Percentiles rank a stretch among this genome's conserved stretches.
phyloP scores from a whole-genome alignment of 1,140 invertebrate species.

The Pantala flavescens region DNA sequence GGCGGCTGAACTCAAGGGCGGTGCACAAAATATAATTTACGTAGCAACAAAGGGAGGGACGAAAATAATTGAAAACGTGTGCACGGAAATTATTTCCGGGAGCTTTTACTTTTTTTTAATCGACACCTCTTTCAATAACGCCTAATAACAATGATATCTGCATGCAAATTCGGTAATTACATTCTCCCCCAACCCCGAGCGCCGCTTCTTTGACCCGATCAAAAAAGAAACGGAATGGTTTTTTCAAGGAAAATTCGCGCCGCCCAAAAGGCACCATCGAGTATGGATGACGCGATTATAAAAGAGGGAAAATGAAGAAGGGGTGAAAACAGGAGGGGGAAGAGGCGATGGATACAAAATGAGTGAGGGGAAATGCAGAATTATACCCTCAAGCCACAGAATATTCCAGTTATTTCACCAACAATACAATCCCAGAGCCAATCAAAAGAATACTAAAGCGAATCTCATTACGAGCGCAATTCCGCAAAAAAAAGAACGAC shows the following conservation, averaged over 20 bases:
- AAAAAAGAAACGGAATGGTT: neutral
- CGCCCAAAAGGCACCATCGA: neutral
- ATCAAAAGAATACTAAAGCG: conserved; percentile 7
- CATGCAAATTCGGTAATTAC: conserved; percentile 2
- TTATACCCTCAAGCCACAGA: neutral
- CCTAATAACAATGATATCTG: conserved; percentile 2
- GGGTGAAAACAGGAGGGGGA: too few relatives aligned
- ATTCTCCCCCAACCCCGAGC: neutral
- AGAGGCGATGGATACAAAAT: neutral
- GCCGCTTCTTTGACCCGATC: too few relatives aligned
- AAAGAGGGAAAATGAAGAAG: neutral
- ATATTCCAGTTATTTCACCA: conserved; percentile 3
- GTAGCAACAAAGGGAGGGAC: neutral
- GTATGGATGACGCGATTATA: neutral
- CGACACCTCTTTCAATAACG: conserved; percentile 8
- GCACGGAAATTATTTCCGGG: neutral
- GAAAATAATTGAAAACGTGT: neutral
- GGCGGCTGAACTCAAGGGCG: too few relatives aligned
- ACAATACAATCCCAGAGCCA: neutral
- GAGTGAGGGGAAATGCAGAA: neutral
- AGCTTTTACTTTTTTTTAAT: neutral
- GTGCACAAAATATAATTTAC: too few relatives aligned
- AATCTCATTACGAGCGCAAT: conserved; percentile 1
- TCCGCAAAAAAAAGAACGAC: neutral
- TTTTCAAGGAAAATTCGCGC: neutral